A percentile compares a stretch with the other conserved stretches of the same genome.
These are phyloP conservation scores for Thymelicus lineola DNA, from an alignment of 2,888 invertebrate genomes.

Conservation along the genomic window DNA sequence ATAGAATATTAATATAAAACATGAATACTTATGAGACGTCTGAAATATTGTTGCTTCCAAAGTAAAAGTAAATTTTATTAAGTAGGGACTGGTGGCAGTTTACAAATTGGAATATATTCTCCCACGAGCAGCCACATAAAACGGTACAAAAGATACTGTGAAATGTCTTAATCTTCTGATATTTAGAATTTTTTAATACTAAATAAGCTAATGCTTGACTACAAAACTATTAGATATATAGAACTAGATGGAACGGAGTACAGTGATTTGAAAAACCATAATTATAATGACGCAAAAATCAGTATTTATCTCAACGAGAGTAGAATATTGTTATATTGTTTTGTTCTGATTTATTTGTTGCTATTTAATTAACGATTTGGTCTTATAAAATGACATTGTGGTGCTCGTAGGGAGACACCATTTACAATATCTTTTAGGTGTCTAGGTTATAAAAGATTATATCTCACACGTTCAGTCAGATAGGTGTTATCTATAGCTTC, in stretches of 20 bases:
- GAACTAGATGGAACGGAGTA: too few relatives aligned
- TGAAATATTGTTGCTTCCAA: conserved; percentile 80
- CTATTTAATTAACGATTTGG: not conserved
- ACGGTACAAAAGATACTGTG: not conserved
- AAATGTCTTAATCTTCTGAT: not conserved
- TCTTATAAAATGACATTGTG: not conserved
- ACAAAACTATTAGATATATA: too few relatives aligned
- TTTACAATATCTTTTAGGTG: conserved; percentile 25
- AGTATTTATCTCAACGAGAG: too few relatives aligned
- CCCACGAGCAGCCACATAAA: conserved; percentile 14
- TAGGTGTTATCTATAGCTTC: conserved; percentile 42
- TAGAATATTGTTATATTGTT: too few relatives aligned
- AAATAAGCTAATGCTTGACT: too few relatives aligned
- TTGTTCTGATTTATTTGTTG: too few relatives aligned
- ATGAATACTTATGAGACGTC: conserved; percentile 76
- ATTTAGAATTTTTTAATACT: too few relatives aligned
- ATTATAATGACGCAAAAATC: too few relatives aligned
- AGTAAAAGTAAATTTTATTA: conserved; percentile 57
- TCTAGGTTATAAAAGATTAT: conserved; percentile 27
- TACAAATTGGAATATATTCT: conserved; percentile 25
- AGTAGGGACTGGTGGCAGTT: conserved; percentile 51
- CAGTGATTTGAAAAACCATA: too few relatives aligned
- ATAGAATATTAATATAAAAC: conserved; percentile 74
- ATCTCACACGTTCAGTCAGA: conserved; percentile 21
- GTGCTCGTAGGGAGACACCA: conserved; percentile 18